Evolutionary conservation across 2,888 invertebrate species (phyloP).

Genomic region (Leptopilina myrica): DNA sequence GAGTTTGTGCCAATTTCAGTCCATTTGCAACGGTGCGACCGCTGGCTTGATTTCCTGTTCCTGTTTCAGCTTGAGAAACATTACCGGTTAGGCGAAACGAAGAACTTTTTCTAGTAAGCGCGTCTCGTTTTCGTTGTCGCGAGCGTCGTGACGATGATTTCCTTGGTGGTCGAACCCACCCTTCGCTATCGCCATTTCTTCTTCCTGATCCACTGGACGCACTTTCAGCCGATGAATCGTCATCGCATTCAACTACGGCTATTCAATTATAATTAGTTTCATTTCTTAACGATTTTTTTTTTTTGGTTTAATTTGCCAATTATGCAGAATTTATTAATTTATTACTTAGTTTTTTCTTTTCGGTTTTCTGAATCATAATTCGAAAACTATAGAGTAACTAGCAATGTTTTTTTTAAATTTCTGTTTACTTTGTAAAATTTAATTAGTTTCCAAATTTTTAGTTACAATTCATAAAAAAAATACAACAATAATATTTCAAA

Average conservation of each 20-base stretch:
- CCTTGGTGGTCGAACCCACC: slow-evolving; percentile 55
- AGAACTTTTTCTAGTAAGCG: slow-evolving; percentile 37
- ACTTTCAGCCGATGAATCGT: slow-evolving; percentile 68
- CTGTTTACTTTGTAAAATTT: no score
- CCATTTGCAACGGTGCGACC: slow-evolving; percentile 83
- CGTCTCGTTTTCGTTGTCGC: slow-evolving; percentile 47
- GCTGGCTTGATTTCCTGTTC: slow-evolving; percentile 55
- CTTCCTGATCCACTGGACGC: slow-evolving; percentile 64
- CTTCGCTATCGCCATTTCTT: slow-evolving; percentile 53
- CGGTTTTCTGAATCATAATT: no score
- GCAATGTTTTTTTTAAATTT: no score
- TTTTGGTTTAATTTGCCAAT: no score
- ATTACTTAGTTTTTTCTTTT: no score
- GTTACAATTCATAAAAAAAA: no score
- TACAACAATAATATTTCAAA: no score
- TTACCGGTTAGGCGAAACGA: slow-evolving; percentile 44
- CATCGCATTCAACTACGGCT: slow-evolving; percentile 61
- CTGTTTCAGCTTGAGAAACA: slow-evolving; percentile 48
- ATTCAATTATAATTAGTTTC: slow-evolving; percentile 3
- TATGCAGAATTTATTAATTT: no score
- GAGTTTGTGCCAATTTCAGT: slow-evolving; percentile 84
- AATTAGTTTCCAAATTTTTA: no score
- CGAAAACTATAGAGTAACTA: no score
- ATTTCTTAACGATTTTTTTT: not conserved
- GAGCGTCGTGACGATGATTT: slow-evolving; percentile 47